These are phyloP conservation scores for Octonoba sinensis DNA, from an alignment of 2,888 invertebrate species.

Conservation along the genomic window DNA sequence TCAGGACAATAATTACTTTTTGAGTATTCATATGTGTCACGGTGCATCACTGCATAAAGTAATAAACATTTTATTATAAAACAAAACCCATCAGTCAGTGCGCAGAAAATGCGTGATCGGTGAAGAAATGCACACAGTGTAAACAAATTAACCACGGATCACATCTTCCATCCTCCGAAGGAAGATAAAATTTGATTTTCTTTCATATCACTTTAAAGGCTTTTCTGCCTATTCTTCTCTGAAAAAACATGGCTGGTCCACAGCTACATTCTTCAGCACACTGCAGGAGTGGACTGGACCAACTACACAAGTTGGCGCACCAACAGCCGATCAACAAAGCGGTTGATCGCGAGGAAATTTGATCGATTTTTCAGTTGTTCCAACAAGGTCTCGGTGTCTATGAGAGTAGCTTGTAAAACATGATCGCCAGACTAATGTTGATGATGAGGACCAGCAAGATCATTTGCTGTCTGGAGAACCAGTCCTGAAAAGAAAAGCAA, in stretches of 20 bases:
- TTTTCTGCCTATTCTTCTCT: conserved; percentile 1
- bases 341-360: conserved; percentile 20
- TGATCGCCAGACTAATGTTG: conserved; percentile 93
- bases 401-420: conserved; percentile 86
- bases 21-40: too few species aligned
- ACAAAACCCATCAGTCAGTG: conserved; percentile 34
- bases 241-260: conserved; percentile 47
- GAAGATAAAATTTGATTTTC: conserved; percentile 34
- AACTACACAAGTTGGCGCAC: conserved; percentile 6
- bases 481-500: conserved; percentile 70
- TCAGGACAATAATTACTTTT: background rate
- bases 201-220: conserved; percentile 21
- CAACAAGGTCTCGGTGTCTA: conserved; percentile 25
- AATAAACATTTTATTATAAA: conserved; percentile 14
- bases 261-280: conserved; percentile 31
- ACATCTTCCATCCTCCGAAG: conserved; percentile 17
- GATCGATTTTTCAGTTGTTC: conserved; percentile 32
- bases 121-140: conserved; percentile 25
- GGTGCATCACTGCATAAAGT: conserved; percentile 11
- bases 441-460: conserved; percentile 93
- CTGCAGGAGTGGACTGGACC: conserved; percentile 20
- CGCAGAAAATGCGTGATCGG: conserved; percentile 43
- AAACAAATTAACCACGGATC: conserved; percentile 34
- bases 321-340: conserved; percentile 8
- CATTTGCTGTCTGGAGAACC: conserved; percentile 95